Base-by-base conservation (phyloP, 2,888 invertebrate species). In the Nycteola revayana region DNA sequence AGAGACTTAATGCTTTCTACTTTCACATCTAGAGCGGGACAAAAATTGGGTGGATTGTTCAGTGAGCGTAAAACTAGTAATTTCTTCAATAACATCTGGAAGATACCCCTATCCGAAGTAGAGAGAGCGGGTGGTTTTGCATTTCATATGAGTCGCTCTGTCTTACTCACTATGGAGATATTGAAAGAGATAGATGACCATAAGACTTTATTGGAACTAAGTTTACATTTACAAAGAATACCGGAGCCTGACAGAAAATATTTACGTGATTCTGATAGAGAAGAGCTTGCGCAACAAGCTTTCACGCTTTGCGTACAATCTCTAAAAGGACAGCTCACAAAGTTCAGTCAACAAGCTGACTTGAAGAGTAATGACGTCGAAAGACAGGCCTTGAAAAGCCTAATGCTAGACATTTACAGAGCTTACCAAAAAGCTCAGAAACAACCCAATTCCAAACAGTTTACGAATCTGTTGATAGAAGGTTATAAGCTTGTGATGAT, bases 1-100 rank as follows among this genome's bases (percentile, higher is more conserved):
- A 91, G 92, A 53, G 93, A 94, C 61, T 81, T 95, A 0, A 86
- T 96, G 62, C 66, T 95, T 20, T 91, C 92, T 0, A 93, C 91
- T 41, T 94, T 94, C 52, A 90, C 89, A 31, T 92, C 93, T 25
- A 90, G 92, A 49, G 83, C 90, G 28, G 92, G 91, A 7, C 91
- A 93, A 67, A 91, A 92, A 45, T 90, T 95, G 29, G 92, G 91
- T 53, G 98, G 98, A 6, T 86, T 98, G 7, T 98, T 98, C 72
- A 91, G 92, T 21, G 97, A 97, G 57, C 90, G 96, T 30, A 97
- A 95, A 75, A 91, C 90, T 32, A 93, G 92, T 9, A 97, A 98
- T 75, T 96, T 98, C 66, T 98, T 98, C 60, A 96, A 96, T 83
- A 96, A 97, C 28, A 94, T 98, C 36, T 98, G 98, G 98, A 91